Conservation (phyloP, 2,888 invertebrate species). For the Ligdia adustata region DNA sequence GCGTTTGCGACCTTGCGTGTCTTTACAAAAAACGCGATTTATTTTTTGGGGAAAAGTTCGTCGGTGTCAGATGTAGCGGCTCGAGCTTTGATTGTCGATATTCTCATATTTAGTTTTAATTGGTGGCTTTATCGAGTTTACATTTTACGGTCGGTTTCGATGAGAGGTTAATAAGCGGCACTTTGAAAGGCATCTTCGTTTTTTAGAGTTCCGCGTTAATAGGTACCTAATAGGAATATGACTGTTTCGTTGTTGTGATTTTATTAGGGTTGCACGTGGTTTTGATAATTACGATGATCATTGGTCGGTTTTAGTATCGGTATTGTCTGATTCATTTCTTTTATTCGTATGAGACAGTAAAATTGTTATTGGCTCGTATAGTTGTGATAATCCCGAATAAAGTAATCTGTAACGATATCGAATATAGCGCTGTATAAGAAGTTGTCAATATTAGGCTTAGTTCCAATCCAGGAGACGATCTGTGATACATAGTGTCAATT, state of each 20-base stretch:
- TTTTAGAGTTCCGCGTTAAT: constrained; percentile 77
- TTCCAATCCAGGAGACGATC: constrained; percentile 35
- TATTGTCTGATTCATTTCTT: constrained; percentile 31
- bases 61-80: constrained; percentile 83
- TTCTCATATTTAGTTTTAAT: constrained; percentile 85
- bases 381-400: constrained; percentile 17
- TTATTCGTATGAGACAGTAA: constrained; percentile 19
- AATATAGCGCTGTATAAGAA: constrained; percentile 11
- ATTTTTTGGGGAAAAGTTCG: constrained; percentile 76
- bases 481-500: constrained; percentile 48
- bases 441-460: constrained; percentile 27
- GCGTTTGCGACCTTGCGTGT: constrained; percentile 75
- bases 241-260: constrained; percentile 60
- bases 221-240: constrained; percentile 68
- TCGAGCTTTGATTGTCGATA: constrained; percentile 80
- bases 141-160: constrained; percentile 83
- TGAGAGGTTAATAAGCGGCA: constrained; percentile 84
- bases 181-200: constrained; percentile 80
- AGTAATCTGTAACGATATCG: constrained; percentile 10
- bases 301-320: constrained; percentile 32
- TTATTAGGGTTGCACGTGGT: constrained; percentile 63
- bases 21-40: constrained; percentile 74
- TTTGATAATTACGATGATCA: constrained; percentile 41
- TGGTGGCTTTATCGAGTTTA: constrained; percentile 85
- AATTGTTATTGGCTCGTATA: constrained; percentile 18